A percentile compares a stretch with the other conserved stretches of the same genome.
Conservation (phyloP, 2,888 invertebrate species). For the Pachliopta kotzebuea region DNA sequence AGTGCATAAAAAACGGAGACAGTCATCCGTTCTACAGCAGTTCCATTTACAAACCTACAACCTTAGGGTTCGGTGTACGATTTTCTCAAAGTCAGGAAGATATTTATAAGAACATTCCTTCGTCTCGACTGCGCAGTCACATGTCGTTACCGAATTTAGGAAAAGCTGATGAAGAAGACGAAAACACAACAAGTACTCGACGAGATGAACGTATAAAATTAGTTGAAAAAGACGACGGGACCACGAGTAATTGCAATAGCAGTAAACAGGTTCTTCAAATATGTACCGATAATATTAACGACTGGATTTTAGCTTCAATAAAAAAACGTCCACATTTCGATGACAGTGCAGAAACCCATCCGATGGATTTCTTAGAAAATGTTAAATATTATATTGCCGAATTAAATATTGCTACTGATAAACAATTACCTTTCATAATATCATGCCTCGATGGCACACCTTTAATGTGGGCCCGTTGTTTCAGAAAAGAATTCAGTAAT, state of each 20-base stretch:
- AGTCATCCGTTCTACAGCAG: slow-evolving; percentile 49
- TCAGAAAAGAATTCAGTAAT: slow-evolving; percentile 63
- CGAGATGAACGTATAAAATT: slow-evolving; percentile 54
- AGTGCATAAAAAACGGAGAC: slow-evolving; percentile 51
- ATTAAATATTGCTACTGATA: slow-evolving; percentile 58
- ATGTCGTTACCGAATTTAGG: slow-evolving; percentile 75
- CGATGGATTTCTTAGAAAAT: slow-evolving; percentile 72
- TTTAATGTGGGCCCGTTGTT: slow-evolving; percentile 73
- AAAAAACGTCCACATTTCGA: slow-evolving; percentile 70
- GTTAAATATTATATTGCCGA: slow-evolving; percentile 68
- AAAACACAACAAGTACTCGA: slow-evolving; percentile 49
- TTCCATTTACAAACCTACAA: slow-evolving; percentile 66
- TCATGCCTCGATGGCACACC: slow-evolving; percentile 72
- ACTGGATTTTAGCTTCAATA: slow-evolving; percentile 67
- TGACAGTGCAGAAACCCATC: slow-evolving; percentile 66
- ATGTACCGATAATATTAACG: slow-evolving; percentile 62
- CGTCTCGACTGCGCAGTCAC: slow-evolving; percentile 68
- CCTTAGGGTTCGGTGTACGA: slow-evolving; percentile 69
- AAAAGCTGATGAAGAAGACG: slow-evolving; percentile 56
- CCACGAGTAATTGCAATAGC: slow-evolving; percentile 44
- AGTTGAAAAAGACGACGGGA: slow-evolving; percentile 64
- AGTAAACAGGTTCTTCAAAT: slow-evolving; percentile 50
- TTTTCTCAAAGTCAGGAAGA: slow-evolving; percentile 74
- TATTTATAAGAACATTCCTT: slow-evolving; percentile 68
- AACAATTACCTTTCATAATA: slow-evolving; percentile 67